Evolutionary conservation across 2,797 vertebrate genomes (phyloP).

Genomic region (Brachyrhaphis roseni): DNA sequence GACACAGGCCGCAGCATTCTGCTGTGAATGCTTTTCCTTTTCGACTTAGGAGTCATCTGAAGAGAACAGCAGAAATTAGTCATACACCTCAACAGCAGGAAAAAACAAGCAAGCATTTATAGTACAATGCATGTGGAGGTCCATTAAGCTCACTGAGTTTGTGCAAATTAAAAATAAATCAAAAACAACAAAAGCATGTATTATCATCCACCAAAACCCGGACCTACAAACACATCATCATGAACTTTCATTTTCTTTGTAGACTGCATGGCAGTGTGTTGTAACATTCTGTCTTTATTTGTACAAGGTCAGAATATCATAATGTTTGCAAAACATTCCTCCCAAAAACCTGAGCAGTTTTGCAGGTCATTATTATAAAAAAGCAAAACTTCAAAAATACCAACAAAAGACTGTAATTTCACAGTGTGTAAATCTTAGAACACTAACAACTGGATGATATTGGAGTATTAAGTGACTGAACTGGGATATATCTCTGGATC

Average conservation of each 20-base stretch:
- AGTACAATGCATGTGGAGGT: not conserved
- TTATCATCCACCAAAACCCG: not conserved
- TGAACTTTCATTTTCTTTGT: not conserved
- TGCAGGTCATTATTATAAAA: not conserved
- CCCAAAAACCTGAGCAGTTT: not conserved
- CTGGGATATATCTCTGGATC: not conserved
- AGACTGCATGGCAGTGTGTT: not conserved
- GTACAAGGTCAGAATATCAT: not conserved
- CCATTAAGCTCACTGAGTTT: not conserved
- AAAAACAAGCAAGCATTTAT: not conserved
- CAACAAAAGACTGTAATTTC: not conserved
- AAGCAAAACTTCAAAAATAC: not conserved
- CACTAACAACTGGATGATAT: not conserved
- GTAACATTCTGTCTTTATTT: not conserved
- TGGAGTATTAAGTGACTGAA: not conserved
- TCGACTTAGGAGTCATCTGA: conserved; percentile 98
- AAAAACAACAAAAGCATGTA: not conserved
- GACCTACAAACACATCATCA: not conserved
- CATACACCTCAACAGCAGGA: not conserved
- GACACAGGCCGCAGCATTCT: conserved; percentile 98
- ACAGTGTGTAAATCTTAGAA: not conserved
- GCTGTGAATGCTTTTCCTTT: conserved; percentile 98
- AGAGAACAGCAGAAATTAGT: conserved; percentile 18
- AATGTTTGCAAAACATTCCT: not conserved
- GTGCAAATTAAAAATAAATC: not conserved